Evolutionary conservation across 2,113 vertebrate species (phyloP).

Genomic region (Cardinalis cardinalis): DNA sequence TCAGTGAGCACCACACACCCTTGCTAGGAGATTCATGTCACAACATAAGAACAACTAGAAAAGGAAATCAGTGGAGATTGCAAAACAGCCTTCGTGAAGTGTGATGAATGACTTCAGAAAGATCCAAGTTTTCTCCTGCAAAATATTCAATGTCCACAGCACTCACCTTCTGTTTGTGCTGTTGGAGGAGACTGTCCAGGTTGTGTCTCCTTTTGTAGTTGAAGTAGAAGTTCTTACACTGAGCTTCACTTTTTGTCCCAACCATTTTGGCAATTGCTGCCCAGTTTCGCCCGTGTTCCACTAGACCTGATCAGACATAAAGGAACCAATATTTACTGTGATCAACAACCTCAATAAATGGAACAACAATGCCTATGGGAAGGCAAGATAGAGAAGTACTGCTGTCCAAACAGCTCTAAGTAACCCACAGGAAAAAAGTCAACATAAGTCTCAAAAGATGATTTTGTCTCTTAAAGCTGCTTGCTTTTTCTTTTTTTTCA

Average conservation of each 20-base stretch:
- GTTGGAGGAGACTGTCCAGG: slow-evolving; percentile 93
- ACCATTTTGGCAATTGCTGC: slow-evolving; percentile 98
- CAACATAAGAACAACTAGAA: background rate
- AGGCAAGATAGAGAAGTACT: background rate
- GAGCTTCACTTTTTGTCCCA: slow-evolving; percentile 96
- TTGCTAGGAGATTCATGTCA: background rate
- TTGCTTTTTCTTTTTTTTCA: background rate
- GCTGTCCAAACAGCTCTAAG: background rate
- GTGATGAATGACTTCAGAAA: background rate
- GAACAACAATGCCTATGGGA: background rate
- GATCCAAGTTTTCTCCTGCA: background rate
- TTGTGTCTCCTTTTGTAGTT: slow-evolving; percentile 98
- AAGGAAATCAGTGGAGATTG: background rate
- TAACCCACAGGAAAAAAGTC: background rate
- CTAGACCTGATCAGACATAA: slow-evolving; percentile 77
- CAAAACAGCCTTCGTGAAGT: background rate
- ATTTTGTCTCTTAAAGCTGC: background rate
- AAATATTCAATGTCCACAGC: background rate
- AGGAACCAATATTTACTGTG: background rate
- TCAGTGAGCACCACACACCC: background rate
- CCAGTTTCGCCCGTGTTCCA: slow-evolving; percentile 97
- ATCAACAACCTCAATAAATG: background rate
- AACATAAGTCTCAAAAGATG: background rate
- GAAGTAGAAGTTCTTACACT: slow-evolving; percentile 99
- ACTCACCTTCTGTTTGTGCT: slow-evolving; percentile 88